These are phyloP conservation scores for Hapalemur alaotrensis DNA, from an alignment of 2,797 vertebrate species.

Conservation along the genomic window DNA sequence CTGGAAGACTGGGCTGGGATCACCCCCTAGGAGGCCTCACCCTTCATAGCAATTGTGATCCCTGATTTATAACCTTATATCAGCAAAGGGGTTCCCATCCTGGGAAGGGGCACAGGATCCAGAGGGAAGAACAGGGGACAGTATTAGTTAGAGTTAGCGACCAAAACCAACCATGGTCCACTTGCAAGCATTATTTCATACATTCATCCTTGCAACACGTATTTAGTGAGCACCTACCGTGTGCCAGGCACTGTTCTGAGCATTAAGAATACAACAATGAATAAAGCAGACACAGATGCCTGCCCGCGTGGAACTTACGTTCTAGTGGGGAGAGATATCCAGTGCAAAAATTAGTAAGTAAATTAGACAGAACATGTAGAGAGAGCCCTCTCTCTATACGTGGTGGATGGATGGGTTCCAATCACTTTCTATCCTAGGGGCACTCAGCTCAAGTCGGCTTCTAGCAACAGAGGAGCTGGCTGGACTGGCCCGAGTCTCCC, in stretches of 20 bases:
- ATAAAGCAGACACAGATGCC: neutral
- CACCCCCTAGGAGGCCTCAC: accelerated
- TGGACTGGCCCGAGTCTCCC: neutral
- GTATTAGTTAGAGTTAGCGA: neutral
- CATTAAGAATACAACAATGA: neutral
- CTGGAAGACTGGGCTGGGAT: neutral
- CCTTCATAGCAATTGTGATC: too few species aligned
- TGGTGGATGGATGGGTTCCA: neutral
- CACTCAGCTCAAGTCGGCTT: neutral
- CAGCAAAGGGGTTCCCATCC: neutral
- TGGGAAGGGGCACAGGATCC: neutral
- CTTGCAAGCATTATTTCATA: neutral
- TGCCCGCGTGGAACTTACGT: neutral
- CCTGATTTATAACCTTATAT: neutral
- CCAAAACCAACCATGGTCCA: neutral
- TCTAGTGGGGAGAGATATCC: neutral
- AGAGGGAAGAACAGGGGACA: neutral
- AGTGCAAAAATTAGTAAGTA: too few species aligned
- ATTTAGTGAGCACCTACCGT: neutral
- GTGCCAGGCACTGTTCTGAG: neutral
- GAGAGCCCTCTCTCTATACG: neutral
- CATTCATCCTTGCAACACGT: neutral
- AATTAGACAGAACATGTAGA: too few species aligned
- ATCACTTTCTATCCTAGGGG: neutral
- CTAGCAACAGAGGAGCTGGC: neutral